A percentile compares a stretch with the other conserved stretches of the same genome.
Conservation (phyloP, 2,888 invertebrate genomes). For the Biston stratarius region DNA sequence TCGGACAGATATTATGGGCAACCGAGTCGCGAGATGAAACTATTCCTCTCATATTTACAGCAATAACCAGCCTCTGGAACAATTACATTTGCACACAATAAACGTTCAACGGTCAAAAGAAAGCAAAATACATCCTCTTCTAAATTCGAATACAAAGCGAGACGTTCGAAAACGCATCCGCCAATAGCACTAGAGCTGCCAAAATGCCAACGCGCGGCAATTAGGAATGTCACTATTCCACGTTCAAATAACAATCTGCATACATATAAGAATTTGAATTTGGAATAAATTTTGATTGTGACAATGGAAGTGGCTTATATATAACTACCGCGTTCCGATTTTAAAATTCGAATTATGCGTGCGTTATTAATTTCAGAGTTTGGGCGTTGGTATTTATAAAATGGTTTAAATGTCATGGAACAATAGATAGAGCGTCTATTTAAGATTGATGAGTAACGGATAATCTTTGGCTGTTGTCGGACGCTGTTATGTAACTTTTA, state of each 20-base stretch:
- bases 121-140: slow-evolving; percentile 78
- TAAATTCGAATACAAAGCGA: slow-evolving; percentile 83
- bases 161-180: slow-evolving; percentile 76
- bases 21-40: slow-evolving; percentile 42
- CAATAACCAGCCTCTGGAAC: slow-evolving; percentile 74
- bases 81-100: slow-evolving; percentile 85
- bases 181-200: slow-evolving; percentile 79
- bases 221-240: slow-evolving; percentile 81
- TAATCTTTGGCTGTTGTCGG: slow-evolving; percentile 74
- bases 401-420: slow-evolving; percentile 83
- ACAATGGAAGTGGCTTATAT: slow-evolving; percentile 41
- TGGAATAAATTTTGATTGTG: slow-evolving; percentile 67
- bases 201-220: slow-evolving; percentile 77
- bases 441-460: slow-evolving; percentile 82
- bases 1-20: slow-evolving; percentile 14
- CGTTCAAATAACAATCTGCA: slow-evolving; percentile 61
- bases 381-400: slow-evolving; percentile 78
- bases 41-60: slow-evolving; percentile 67
- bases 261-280: slow-evolving; percentile 56
- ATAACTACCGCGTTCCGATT: slow-evolving; percentile 52
- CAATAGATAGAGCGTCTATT: slow-evolving; percentile 81
- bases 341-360: slow-evolving; percentile 62
- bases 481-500: slow-evolving; percentile 72
- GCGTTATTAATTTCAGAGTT: slow-evolving; percentile 69
- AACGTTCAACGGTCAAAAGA: slow-evolving; percentile 64